Evolutionary conservation across 2,888 invertebrate species (phyloP).

Genomic region (Idaea aversata): DNA sequence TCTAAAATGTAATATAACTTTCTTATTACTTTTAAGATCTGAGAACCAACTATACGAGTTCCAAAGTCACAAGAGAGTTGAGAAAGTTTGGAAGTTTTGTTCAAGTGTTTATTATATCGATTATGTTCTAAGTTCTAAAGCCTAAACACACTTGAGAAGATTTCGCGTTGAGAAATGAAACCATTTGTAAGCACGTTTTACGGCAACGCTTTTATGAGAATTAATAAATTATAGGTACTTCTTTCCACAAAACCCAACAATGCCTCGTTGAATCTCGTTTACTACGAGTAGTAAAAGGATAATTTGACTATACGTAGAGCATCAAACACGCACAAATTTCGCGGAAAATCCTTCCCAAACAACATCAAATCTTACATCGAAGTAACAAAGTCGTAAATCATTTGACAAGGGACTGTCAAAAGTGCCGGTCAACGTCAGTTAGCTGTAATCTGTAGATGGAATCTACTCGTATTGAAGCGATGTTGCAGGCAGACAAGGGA

Average conservation of each 20-base stretch:
- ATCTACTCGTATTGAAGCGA: not conserved
- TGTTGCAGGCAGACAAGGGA: not conserved
- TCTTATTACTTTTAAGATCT: not conserved
- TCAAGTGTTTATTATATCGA: slow-evolving; percentile 1
- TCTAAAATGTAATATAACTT: not conserved
- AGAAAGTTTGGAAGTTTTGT: not conserved
- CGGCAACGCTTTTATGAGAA: not conserved
- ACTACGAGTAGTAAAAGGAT: not conserved
- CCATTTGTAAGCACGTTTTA: not conserved
- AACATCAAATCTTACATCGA: not conserved
- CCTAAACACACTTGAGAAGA: not conserved
- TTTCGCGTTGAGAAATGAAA: not conserved
- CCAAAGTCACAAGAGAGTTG: not conserved
- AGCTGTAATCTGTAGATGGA: slow-evolving; percentile 1
- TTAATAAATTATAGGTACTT: not conserved
- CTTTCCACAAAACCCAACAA: not conserved
- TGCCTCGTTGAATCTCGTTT: not conserved
- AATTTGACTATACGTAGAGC: not conserved
- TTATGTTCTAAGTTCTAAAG: not conserved
- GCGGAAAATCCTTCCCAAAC: not conserved
- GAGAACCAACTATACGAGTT: not conserved
- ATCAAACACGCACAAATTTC: not conserved
- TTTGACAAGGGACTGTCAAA: not conserved
- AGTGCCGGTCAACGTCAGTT: slow-evolving; percentile 1
- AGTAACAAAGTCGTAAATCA: slow-evolving; percentile 1